Evolutionary conservation across 2,113 vertebrate genomes (phyloP), one percentile per base, ranked within the genome.

Genomic region (Pluvianellus socialis): DNA sequence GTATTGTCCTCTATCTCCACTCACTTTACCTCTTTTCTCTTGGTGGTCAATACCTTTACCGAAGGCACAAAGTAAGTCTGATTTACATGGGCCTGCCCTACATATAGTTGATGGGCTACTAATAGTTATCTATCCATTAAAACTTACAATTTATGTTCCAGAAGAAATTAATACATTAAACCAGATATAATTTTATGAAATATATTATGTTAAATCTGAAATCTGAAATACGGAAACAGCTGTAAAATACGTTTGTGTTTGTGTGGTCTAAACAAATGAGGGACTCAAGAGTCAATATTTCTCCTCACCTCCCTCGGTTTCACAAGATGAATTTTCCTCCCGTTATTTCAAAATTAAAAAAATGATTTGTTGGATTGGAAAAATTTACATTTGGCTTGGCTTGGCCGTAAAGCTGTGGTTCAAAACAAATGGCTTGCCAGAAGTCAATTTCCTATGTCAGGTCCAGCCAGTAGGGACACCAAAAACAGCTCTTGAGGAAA

Each of bases 301-400:
- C 67, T 95, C 17, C 72, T 94, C 86, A 83, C 50, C 68, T 93
- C 79, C 3, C 4, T 86, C 83, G 66, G 49, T 80, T 93, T 86
- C 42, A 38, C 50, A 84, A 92, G 75, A 91, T 70, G 49, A 86
- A 86, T 94, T 90, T 95, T 94, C 91, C 94, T 88, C 42, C 40
- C 6, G 68, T 83, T 96, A 88, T 83, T 94, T 96, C 63, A 91
- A 88, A 92, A 96, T 93, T 90, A 70, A 94, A 86, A 86, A 92
- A 93, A 61, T 79, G 30, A 76, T 94, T 93, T 94, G 91, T 73
- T 93, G 63, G 45, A 45, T 73, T 76, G 92, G 94, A 96, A 97
- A 96, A 94, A 95, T 88, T 97, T 95, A 94, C 88, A 53, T 97
- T 94, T 97, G 58, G 45, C 66, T 96, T 89, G 68, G 53, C 59